Conservation (phyloP, 2,797 vertebrate species). For the Eulemur albifrons region DNA sequence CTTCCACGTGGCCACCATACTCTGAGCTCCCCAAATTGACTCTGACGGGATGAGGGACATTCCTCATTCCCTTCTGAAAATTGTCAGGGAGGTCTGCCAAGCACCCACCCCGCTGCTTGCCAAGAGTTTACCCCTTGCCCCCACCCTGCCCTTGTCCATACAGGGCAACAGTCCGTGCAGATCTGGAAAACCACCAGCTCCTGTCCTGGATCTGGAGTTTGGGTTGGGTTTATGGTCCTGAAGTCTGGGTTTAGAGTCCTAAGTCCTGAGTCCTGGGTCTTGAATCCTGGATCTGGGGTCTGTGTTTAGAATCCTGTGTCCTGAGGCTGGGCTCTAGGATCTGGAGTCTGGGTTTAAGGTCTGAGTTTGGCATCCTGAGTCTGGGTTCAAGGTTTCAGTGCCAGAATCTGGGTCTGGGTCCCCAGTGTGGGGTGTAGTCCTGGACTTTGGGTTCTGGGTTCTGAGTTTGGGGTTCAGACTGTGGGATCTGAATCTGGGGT, state of each 20-base stretch:
- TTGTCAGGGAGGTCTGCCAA: constrained; percentile 16
- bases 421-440: background rate
- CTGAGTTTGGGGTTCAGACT: background rate
- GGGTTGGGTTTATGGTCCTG: background rate
- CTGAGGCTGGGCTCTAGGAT: background rate
- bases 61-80: background rate
- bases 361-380: background rate
- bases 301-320: background rate
- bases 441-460: background rate
- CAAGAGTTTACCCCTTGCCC: background rate
- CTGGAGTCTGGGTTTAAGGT: background rate
- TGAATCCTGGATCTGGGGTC: background rate
- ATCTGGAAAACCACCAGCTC: background rate
- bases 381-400: background rate
- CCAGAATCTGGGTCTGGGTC: background rate
- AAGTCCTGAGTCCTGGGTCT: background rate
- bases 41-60: background rate
- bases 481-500: background rate
- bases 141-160: background rate
- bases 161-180: background rate
- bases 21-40: background rate
- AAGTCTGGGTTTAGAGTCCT: background rate
- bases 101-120: background rate
- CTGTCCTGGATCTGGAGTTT: background rate
- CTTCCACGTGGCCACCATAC: background rate